Evolutionary conservation across 2,113 vertebrate species (phyloP).

Genomic region (Erpornis zantholeuca): DNA sequence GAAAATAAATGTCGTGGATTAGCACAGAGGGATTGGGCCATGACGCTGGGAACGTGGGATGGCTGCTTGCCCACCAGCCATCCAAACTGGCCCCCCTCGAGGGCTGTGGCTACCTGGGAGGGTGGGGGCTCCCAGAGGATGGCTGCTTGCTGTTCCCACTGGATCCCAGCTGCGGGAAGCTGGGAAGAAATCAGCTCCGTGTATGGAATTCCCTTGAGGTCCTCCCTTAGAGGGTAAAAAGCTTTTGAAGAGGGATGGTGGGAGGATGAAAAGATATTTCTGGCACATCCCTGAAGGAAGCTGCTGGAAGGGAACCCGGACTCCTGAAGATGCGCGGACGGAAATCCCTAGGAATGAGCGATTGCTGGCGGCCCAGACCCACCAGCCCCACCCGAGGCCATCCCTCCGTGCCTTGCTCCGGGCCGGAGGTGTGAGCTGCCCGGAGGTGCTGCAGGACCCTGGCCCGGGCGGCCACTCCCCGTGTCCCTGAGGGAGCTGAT

Average conservation of each 20-base stretch:
- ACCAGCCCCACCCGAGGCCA: not conserved
- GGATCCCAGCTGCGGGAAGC: not conserved
- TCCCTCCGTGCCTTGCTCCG: accelerated
- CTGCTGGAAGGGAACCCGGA: not conserved
- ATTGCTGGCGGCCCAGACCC: not conserved
- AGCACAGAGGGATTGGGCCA: not conserved
- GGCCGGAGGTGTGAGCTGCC: not conserved
- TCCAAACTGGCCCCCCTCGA: accelerated
- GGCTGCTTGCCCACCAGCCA: not conserved
- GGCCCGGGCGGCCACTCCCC: not conserved
- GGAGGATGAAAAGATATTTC: not conserved
- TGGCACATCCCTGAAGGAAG: not conserved
- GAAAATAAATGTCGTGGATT: not conserved
- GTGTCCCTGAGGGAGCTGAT: not conserved
- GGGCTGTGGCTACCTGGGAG: not conserved
- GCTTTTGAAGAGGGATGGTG: not conserved
- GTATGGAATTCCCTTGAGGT: not conserved
- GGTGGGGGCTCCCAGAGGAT: not conserved
- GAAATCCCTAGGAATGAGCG: not conserved
- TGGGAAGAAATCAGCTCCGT: not conserved
- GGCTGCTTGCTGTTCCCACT: not conserved
- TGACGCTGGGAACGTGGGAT: not conserved
- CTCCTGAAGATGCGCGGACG: not conserved
- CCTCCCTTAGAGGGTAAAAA: not conserved
- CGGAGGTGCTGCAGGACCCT: accelerated